Conservation (phyloP, 2,888 invertebrate genomes). For the Spodoptera littoralis region DNA sequence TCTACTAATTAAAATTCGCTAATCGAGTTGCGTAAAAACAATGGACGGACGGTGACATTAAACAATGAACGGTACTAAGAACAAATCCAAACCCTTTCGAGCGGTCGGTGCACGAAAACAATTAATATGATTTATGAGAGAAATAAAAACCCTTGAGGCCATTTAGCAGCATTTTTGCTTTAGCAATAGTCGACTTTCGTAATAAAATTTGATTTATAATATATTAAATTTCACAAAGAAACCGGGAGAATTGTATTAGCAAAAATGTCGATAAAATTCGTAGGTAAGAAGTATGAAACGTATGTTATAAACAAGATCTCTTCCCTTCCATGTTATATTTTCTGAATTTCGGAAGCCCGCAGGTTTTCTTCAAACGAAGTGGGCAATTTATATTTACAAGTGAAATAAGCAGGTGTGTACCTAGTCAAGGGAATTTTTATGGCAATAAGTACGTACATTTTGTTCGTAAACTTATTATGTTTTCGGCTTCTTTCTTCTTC, state of each 20-base stretch:
- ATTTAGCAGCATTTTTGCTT: constrained; percentile 81
- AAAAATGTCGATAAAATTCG: constrained; percentile 21
- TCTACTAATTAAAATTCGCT: constrained; percentile 57
- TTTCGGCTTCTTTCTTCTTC: constrained; percentile 2
- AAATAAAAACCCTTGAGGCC: constrained; percentile 83
- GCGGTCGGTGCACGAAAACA: constrained; percentile 75
- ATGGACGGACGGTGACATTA: constrained; percentile 60
- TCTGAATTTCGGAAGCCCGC: constrained; percentile 25
- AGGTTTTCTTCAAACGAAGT: constrained; percentile 42
- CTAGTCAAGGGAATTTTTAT: constrained; percentile 20
- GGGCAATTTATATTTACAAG: constrained; percentile 52
- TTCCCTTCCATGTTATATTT: constrained; percentile 24
- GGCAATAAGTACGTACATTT: constrained; percentile 1
- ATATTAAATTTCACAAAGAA: constrained; percentile 69
- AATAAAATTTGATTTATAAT: constrained; percentile 79
- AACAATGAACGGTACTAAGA: constrained; percentile 59
- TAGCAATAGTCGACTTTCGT: constrained; percentile 77
- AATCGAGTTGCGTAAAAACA: constrained; percentile 61
- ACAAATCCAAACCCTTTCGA: constrained; percentile 71
- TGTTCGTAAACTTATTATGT: not conserved
- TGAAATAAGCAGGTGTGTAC: constrained; percentile 40
- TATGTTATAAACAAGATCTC: constrained; percentile 34
- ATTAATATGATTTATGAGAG: constrained; percentile 85
- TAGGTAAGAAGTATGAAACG: constrained; percentile 12
- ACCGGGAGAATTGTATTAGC: constrained; percentile 54